These are phyloP conservation scores for Spatulosminthurus flaviceps DNA, from an alignment of 2,888 invertebrate genomes.

Conservation along the genomic window DNA sequence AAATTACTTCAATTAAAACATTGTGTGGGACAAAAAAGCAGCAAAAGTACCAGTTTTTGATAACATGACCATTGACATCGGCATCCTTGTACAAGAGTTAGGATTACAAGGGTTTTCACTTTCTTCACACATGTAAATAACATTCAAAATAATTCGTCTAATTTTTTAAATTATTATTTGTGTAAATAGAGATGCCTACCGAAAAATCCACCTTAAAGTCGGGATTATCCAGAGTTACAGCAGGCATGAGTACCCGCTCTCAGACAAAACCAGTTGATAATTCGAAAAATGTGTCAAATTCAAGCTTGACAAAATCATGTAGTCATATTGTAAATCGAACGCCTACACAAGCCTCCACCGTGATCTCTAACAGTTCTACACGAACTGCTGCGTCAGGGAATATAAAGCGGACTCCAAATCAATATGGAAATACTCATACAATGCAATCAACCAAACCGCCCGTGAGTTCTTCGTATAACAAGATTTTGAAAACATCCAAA, in stretches of 20 bases:
- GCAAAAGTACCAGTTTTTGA: no score
- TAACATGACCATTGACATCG: no score
- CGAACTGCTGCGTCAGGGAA: background rate
- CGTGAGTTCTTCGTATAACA: background rate
- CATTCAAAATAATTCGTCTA: background rate
- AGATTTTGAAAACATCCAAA: background rate
- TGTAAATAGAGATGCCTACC: slow-evolving; percentile 23
- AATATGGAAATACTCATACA: background rate
- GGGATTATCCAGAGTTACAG: background rate
- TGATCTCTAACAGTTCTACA: slow-evolving; percentile 9
- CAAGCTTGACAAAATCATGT: slow-evolving; percentile 25
- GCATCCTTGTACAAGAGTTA: no score
- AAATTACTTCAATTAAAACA: no score
- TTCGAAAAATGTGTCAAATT: slow-evolving; percentile 1
- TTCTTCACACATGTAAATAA: no score
- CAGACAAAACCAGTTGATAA: slow-evolving; percentile 23
- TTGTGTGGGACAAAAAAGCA: no score
- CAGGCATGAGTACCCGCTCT: slow-evolving; percentile 10
- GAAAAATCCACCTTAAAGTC: background rate
- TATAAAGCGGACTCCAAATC: slow-evolving; percentile 30
- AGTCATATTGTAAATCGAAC: slow-evolving; percentile 18
- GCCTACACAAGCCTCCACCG: slow-evolving; percentile 16
- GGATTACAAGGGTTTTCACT: no score
- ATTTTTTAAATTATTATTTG: background rate
- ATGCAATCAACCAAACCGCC: slow-evolving; percentile 1